phyloP scores from a whole-genome alignment of 2,797 vertebrate genomes.

The Enteromius afrohamiltoni region DNA sequence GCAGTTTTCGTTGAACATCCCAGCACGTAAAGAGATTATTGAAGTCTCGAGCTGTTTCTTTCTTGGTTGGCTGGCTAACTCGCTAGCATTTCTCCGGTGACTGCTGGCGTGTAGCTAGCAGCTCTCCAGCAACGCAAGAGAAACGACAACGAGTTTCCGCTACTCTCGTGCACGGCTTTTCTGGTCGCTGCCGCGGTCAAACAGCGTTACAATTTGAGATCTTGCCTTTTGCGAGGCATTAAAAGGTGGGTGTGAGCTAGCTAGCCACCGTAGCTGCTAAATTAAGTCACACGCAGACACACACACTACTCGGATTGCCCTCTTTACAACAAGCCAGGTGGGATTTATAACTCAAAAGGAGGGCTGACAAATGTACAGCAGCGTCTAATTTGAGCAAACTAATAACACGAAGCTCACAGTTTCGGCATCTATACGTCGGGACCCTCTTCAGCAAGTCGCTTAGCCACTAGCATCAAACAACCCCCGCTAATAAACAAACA shows the following conservation, averaged over 20 bases:
- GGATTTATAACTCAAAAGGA: background rate
- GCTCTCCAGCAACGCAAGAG: conserved; percentile 14
- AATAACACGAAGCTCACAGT: background rate
- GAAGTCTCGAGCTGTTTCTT: conserved; percentile 6
- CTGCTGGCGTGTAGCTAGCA: conserved; percentile 26
- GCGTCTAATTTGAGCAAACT: background rate
- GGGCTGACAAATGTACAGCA: background rate
- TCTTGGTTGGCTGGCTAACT: conserved; percentile 32
- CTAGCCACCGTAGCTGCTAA: conserved; percentile 55
- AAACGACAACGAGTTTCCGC: conserved; percentile 38
- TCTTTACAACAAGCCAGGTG: conserved; percentile 11
- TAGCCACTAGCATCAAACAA: conserved; percentile 60
- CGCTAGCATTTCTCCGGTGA: conserved; percentile 27
- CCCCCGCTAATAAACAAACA: conserved; percentile 2
- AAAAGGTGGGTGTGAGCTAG: conserved; percentile 51
- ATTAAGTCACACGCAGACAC: conserved; percentile 41
- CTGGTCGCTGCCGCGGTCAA: background rate
- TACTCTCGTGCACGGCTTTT: background rate
- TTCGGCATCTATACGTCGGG: conserved; percentile 58
- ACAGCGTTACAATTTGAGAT: background rate
- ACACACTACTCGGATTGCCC: conserved; percentile 6
- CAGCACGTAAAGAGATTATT: conserved; percentile 5
- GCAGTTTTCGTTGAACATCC: conserved; percentile 18
- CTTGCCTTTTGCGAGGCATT: conserved; percentile 9
- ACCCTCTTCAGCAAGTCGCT: conserved; percentile 64